Percentiles rank a stretch among this genome's conserved stretches.
Evolutionary conservation across 2,888 invertebrate species (phyloP).

Genomic region (Dexiosoma caninum): DNA sequence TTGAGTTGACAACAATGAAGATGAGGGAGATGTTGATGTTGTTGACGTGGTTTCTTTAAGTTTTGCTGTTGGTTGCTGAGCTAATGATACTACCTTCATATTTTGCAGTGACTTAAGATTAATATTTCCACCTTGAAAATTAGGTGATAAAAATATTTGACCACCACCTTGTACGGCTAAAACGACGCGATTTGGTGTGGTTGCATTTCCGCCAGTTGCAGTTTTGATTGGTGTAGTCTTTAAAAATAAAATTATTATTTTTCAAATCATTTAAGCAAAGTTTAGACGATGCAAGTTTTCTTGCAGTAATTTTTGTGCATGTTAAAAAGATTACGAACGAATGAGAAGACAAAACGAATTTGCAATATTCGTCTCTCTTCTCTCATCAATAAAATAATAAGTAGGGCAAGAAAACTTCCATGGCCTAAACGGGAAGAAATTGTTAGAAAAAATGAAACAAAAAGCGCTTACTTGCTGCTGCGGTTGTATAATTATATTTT

Average conservation of each 20-base stretch:
- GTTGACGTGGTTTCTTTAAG: constrained; percentile 38
- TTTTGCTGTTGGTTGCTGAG: constrained; percentile 59
- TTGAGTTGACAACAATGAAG: constrained; percentile 61
- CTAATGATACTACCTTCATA: constrained; percentile 81
- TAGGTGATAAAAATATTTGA: constrained; percentile 82
- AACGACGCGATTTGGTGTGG: constrained; percentile 77
- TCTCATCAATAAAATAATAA: no score
- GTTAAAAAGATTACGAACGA: no score
- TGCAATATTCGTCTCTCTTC: no score
- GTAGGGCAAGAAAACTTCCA: no score
- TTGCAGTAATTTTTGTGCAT: no score
- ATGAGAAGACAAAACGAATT: no score
- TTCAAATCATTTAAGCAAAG: neutral
- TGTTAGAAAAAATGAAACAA: neutral
- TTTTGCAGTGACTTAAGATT: constrained; percentile 82
- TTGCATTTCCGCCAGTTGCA: constrained; percentile 66
- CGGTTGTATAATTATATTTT: constrained; percentile 56
- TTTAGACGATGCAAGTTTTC: no score
- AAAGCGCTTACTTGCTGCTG: constrained; percentile 55
- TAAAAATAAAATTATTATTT: neutral
- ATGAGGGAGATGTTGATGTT: neutral
- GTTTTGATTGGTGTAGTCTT: constrained; percentile 42
- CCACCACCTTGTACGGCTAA: constrained; percentile 80
- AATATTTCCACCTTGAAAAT: constrained; percentile 81
- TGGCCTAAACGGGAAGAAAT: no score